Conservation (phyloP, 2,797 vertebrate species). For the Syngnathus rostellatus region DNA sequence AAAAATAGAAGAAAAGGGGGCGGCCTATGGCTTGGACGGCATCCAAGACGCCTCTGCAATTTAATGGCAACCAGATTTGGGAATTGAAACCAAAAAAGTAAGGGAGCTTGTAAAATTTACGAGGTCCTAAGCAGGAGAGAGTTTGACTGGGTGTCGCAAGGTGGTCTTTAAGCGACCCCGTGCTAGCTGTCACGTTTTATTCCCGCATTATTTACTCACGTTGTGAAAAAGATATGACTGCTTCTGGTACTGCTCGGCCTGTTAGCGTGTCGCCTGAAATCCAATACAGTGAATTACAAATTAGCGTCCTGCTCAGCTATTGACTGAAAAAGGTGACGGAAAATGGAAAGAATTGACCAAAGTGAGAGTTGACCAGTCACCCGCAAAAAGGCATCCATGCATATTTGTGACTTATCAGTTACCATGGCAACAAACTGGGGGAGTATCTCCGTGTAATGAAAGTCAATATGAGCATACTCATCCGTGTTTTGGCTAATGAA, state of each 20-base stretch:
- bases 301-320: too few relatives aligned
- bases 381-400: too few relatives aligned
- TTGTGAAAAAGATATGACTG: background rate
- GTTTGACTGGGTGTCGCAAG: conserved; percentile 23
- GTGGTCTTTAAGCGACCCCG: background rate
- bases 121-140: conserved; percentile 57
- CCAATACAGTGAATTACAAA: too few relatives aligned
- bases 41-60: conserved; percentile 54
- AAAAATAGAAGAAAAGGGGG: conserved; percentile 53
- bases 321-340: too few relatives aligned
- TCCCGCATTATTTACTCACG: conserved; percentile 5
- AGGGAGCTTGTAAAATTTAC: conserved; percentile 64
- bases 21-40: conserved; percentile 48
- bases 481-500: background rate
- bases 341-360: too few relatives aligned
- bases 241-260: background rate
- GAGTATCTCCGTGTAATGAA: background rate
- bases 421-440: background rate
- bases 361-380: too few relatives aligned
- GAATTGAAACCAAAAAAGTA: conserved; percentile 64
- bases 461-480: background rate
- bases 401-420: background rate
- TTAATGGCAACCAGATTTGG: conserved; percentile 72
- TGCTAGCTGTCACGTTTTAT: conserved; percentile 6
- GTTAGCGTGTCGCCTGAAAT: background rate